Base-by-base conservation (phyloP, 2,113 vertebrate species). In the Hassar affinis region DNA sequence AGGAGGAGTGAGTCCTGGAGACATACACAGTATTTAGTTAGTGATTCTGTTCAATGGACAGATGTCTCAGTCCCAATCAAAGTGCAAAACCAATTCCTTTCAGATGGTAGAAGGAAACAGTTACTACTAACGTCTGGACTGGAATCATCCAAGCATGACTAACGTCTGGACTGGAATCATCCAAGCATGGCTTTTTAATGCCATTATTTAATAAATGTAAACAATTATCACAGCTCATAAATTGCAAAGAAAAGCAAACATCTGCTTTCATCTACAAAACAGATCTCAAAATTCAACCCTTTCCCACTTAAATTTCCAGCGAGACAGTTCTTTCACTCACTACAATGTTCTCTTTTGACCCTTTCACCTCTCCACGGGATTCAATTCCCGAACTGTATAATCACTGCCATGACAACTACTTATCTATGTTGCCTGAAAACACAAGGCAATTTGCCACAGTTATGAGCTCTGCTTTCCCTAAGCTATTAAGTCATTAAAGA, bases 1-100 rank as follows among this genome's bases (percentile, higher is more conserved):
- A 83, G 97, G 97, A 6, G 97, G 97, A 5, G 97, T 97, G 84
- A 98, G 92, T 83, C 96, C 98, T 99, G 80, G 80, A 56, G 20
- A 56, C 14, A 11, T 14, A 56, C 11, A 56, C 18, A 77, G 11
- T 25, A 77, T 3, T 3, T 0, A 14, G 27, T 54, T 22, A 76
- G 27, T 22, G 15, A 2, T 52, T 20, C 54, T 54, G 72, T 35
- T 76, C 72, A 33, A 20, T 2, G 12, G 12, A 47, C 22, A n/a
- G 22, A 27, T 8, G 25, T 47, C 71, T 74, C 68, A 6, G 20
- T 38, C 30, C 25, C 51, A 38, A 25, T 3, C 74, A 54, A 33
- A 76, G 20, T 8, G 45, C 15, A 15, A 8, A 49, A 27, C 25
- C 11, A n/a, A 71, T 25, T 71, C 17, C 4, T 30, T 62, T 61